Base-by-base conservation (phyloP, 2,797 vertebrate genomes). In the Synaphobranchus kaupii region DNA sequence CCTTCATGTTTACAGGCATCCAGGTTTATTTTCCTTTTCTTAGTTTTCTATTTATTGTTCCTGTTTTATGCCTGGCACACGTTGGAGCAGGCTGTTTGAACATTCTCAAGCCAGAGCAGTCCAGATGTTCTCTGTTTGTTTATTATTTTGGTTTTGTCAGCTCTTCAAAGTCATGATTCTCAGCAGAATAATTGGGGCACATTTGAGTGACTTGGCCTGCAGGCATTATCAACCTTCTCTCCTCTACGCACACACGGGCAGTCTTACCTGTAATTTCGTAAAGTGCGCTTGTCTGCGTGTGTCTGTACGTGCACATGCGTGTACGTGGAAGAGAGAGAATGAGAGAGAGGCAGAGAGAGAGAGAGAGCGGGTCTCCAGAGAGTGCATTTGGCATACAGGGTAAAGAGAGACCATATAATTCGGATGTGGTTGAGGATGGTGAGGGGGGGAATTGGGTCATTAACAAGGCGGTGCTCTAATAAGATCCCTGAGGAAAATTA, bases 401-500 rank as follows among this genome's bases (percentile, higher is more conserved):
- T 80, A 22, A 20, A 80, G 76, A 47, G 17, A 76, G 71, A 28
- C 63, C 12, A 13, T 73, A 39, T 34, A 48, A 47, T 44, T 48
- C 58, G 2, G 20, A 44, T 5, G 34, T 66, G 7, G 54, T 66
- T 34, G 84, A 60, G 54, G 84, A 22, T 12, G 34, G 81, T 31
- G 22, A 48, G 22, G 25, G 39, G 17, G 60, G 58, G 39, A 76
- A 76, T 78, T 78, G 44, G 48, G 48, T 39, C 68, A 25, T 54
- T 86, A 76, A 78, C 85, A 86, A 13, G 13, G 22, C 3, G n/a
- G 47, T 5, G 15, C 85, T 34, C 8, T 58, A 78, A 86, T 54
- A 56, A 28, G 71, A 54, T 52, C 68, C 31, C 31, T 47, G 22
- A 22, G 85, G 85, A 28, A 76, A 73, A 86, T 76, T 85, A 68